Conservation (phyloP, 2,113 vertebrate species). For the Phalacrocorax aristotelis region DNA sequence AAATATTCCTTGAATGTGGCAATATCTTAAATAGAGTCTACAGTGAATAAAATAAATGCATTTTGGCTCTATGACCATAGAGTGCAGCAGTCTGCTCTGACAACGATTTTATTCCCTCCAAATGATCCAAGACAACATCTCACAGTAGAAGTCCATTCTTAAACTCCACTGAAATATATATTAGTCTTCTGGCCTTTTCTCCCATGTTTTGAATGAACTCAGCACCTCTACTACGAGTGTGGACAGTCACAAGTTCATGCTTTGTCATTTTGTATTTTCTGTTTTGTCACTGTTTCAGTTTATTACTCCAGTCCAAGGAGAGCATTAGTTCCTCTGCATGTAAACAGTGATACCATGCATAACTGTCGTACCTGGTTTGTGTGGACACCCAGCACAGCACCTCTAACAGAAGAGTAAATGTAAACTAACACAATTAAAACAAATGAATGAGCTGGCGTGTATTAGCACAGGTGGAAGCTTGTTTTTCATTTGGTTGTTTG, state of each 20-base stretch:
- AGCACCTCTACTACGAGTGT: background rate
- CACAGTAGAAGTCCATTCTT: background rate
- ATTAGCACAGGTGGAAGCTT: background rate
- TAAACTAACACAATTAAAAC: background rate
- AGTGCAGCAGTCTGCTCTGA: background rate
- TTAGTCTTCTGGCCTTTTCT: background rate
- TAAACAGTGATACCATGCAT: background rate
- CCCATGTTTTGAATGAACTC: background rate
- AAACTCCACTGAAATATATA: background rate
- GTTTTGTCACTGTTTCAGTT: background rate
- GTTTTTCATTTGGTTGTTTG: accelerated
- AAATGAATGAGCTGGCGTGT: accelerated
- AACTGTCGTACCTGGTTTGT: background rate
- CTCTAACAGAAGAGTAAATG: background rate
- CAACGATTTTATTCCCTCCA: background rate
- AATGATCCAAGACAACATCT: background rate
- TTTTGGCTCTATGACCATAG: background rate
- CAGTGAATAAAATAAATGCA: background rate
- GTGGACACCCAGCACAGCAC: accelerated
- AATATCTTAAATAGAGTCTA: background rate
- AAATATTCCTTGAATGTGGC: background rate
- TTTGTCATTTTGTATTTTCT: background rate
- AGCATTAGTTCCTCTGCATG: background rate
- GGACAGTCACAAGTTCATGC: background rate
- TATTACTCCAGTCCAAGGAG: background rate